A percentile compares a stretch with the other conserved stretches of the same genome.
Evolutionary conservation across 2,113 vertebrate genomes (phyloP).

Genomic region (Peromyscus californicus): DNA sequence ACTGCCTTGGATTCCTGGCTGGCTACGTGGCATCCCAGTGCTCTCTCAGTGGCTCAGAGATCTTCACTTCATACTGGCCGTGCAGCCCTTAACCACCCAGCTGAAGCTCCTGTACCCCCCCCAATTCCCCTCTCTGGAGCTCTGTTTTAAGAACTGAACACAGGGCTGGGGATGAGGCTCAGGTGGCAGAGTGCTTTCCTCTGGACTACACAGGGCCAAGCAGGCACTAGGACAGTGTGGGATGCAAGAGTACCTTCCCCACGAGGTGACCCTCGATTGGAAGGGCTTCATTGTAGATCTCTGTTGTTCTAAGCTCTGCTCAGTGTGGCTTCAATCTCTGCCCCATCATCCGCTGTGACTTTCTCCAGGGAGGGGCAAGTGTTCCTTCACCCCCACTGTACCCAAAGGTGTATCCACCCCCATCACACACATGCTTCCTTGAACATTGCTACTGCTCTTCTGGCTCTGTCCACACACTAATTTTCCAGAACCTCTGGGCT

Average conservation of each 20-base stretch:
- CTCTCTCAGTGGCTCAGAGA: neutral
- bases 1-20: neutral
- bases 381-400: neutral
- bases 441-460: accelerated
- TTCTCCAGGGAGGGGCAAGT: neutral
- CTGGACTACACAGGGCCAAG: accelerated
- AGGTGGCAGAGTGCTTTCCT: neutral
- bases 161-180: neutral
- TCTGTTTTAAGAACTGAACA: neutral
- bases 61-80: neutral
- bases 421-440: accelerated
- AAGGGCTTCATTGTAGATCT: neutral
- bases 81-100: neutral
- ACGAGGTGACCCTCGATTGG: accelerated
- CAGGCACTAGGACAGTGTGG: neutral
- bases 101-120: neutral
- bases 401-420: neutral
- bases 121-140: accelerated
- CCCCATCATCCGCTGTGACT: neutral
- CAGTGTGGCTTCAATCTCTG: accelerated
- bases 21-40: neutral
- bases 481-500: neutral
- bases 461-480: accelerated
- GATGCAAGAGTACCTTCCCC: neutral
- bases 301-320: neutral